These are phyloP conservation scores for Thunnus albacares DNA, from an alignment of 2,797 vertebrate species.

Conservation along the genomic window DNA sequence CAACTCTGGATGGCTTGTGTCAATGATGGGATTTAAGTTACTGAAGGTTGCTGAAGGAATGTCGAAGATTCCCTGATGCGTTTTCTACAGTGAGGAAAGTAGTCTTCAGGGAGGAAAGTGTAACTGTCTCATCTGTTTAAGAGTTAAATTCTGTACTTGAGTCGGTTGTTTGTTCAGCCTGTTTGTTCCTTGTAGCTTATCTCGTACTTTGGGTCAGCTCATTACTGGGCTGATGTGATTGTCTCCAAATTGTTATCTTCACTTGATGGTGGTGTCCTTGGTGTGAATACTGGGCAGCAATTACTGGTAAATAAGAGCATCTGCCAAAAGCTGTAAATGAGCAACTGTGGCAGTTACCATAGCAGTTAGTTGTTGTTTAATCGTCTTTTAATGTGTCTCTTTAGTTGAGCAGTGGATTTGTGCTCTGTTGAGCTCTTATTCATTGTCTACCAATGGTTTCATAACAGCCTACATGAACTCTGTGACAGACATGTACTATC, in stretches of 20 bases:
- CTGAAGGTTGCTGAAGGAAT: neutral
- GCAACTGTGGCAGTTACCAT: neutral
- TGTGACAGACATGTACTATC: neutral
- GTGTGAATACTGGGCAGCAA: conserved; percentile 4
- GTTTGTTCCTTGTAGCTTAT: neutral
- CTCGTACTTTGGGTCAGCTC: conserved; percentile 5
- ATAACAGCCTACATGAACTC: neutral
- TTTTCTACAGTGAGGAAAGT: conserved; percentile 11
- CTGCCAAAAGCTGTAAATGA: conserved; percentile 8
- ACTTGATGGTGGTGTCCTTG: neutral
- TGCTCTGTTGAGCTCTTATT: conserved; percentile 1
- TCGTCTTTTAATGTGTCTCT: neutral
- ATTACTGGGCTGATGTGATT: conserved; percentile 20
- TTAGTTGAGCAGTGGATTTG: neutral
- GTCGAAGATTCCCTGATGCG: neutral
- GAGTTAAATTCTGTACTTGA: neutral
- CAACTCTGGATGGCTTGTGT: conserved; percentile 29
- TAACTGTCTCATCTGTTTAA: conserved; percentile 17
- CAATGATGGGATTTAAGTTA: conserved; percentile 26
- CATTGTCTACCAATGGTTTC: conserved; percentile 27
- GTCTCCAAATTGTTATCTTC: neutral
- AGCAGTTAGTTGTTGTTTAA: neutral
- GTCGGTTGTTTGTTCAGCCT: neutral
- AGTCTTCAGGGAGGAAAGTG: neutral
- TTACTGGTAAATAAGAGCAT: neutral